Evolutionary conservation across 2,797 vertebrate species (phyloP).

Genomic region (Sebastes oblongus): DNA sequence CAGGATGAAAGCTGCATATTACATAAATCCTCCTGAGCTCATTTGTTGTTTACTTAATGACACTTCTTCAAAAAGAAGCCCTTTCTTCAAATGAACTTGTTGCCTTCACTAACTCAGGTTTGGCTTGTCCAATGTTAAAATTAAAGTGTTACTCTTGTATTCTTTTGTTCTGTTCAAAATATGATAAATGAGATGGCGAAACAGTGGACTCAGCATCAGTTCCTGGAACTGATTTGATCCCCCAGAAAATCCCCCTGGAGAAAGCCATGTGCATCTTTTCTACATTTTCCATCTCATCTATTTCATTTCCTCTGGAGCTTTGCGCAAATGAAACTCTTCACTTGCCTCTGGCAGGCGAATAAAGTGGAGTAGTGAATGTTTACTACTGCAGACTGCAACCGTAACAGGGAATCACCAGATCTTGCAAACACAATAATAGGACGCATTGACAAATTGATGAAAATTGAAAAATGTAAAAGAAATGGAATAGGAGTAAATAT

Average conservation of each 20-base stretch:
- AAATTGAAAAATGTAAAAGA: background rate
- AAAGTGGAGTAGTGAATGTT: slow-evolving; percentile 14
- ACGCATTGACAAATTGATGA: background rate
- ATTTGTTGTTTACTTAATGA: slow-evolving; percentile 46
- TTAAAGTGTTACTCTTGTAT: slow-evolving; percentile 10
- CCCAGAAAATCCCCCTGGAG: slow-evolving; percentile 16
- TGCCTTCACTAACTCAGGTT: slow-evolving; percentile 49
- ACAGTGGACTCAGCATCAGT: slow-evolving; percentile 1
- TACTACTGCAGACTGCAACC: background rate
- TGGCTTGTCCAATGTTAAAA: slow-evolving; percentile 37
- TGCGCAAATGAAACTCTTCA: slow-evolving; percentile 23
- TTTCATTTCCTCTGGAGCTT: slow-evolving; percentile 38
- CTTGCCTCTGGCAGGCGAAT: slow-evolving; percentile 19
- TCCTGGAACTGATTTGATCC: slow-evolving; percentile 6
- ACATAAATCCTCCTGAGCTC: slow-evolving; percentile 45
- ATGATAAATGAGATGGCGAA: slow-evolving; percentile 19
- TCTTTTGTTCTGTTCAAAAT: slow-evolving; percentile 49
- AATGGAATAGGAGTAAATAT: background rate
- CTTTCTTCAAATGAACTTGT: slow-evolving; percentile 55
- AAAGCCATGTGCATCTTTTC: slow-evolving; percentile 25
- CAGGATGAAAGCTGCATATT: slow-evolving; percentile 19
- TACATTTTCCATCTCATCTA: slow-evolving; percentile 23
- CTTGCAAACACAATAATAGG: slow-evolving; percentile 13
- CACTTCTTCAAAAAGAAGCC: slow-evolving; percentile 59
- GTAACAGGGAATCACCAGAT: background rate